phyloP scores from a whole-genome alignment of 2,888 invertebrate species.

The Nasonia oneida region DNA sequence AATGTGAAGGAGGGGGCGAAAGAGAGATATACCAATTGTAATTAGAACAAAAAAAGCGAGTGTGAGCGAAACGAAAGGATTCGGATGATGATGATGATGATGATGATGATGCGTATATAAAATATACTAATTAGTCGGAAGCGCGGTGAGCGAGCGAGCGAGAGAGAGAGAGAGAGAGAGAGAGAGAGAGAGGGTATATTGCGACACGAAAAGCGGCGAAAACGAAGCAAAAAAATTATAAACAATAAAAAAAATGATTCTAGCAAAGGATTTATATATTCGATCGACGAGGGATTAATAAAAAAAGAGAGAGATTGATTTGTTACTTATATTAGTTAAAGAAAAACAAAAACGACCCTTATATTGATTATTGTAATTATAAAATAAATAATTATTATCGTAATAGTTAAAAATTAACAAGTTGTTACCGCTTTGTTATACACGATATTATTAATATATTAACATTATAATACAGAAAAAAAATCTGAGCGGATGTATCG shows the following conservation, averaged over 20 bases:
- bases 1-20: conserved; percentile 1
- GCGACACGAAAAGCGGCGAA: conserved; percentile 54
- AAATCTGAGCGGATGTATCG: conserved; percentile 74
- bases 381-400: conserved; percentile 77
- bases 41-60: conserved; percentile 62
- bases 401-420: conserved; percentile 78
- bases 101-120: conserved; percentile 29
- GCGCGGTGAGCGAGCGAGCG: conserved; percentile 7
- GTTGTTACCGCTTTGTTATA: conserved; percentile 79
- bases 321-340: conserved; percentile 74
- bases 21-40: conserved; percentile 59
- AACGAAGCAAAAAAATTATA: conserved; percentile 63
- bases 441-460: conserved; percentile 78
- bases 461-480: conserved; percentile 73
- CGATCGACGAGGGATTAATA: conserved; percentile 69
- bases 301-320: conserved; percentile 67
- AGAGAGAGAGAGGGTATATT: background rate
- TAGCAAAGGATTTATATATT: conserved; percentile 69
- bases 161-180: background rate
- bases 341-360: conserved; percentile 70
- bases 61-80: conserved; percentile 38
- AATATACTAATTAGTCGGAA: conserved; percentile 35
- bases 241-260: conserved; percentile 69
- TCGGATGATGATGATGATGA: conserved; percentile 11
- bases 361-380: conserved; percentile 78